phyloP scores from a whole-genome alignment of 2,888 invertebrate species.

The Diabrotica balteata region DNA sequence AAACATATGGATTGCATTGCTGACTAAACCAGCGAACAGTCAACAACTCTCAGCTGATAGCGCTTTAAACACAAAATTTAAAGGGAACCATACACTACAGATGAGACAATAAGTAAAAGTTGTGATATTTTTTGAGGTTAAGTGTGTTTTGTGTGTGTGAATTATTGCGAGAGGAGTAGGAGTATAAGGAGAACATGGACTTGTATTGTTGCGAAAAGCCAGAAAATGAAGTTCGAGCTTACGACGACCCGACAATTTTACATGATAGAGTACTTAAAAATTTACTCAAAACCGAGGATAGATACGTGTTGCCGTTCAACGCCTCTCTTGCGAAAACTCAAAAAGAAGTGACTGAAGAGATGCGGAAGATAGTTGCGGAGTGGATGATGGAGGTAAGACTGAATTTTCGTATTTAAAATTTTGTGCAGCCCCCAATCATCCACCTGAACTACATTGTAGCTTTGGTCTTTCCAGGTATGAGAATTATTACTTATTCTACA shows the following conservation, averaged over 20 bases:
- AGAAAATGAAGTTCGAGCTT: constrained; percentile 55
- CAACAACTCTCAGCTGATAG: constrained; percentile 20
- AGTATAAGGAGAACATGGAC: constrained; percentile 48
- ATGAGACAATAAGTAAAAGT: constrained; percentile 33
- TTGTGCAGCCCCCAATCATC: too few species aligned
- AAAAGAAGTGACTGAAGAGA: constrained; percentile 86
- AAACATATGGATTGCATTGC: neutral
- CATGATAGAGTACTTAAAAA: constrained; percentile 80
- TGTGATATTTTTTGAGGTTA: constrained; percentile 35
- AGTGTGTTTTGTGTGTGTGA: constrained; percentile 37
- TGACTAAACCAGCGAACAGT: constrained; percentile 21
- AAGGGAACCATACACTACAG: constrained; percentile 26
- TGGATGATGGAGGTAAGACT: constrained; percentile 95
- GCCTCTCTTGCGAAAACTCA: constrained; percentile 80
- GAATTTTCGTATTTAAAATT: neutral
- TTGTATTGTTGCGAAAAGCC: constrained; percentile 57
- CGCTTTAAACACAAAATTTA: constrained; percentile 14
- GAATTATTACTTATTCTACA: too few species aligned
- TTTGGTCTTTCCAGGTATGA: too few species aligned
- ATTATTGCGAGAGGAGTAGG: constrained; percentile 10
- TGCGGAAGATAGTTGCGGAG: constrained; percentile 91
- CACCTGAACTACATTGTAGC: too few species aligned
- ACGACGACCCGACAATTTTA: constrained; percentile 76
- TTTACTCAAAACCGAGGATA: constrained; percentile 85
- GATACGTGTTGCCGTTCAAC: constrained; percentile 74